These are phyloP conservation scores for Tethea ocularis DNA, from an alignment of 2,888 invertebrate species.

Conservation along the genomic window DNA sequence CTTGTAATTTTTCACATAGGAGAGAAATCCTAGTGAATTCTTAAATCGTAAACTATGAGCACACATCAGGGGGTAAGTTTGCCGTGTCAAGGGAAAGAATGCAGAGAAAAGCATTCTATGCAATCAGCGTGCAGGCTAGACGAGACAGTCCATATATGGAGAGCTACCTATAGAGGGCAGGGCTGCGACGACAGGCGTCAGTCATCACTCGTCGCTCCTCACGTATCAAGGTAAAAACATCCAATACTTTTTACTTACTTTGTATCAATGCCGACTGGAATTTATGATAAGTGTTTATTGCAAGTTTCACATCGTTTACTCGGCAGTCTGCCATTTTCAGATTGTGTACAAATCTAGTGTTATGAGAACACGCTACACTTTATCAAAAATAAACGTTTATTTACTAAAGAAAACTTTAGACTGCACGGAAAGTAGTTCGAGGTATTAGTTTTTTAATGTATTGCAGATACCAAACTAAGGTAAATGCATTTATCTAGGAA, in stretches of 20 bases:
- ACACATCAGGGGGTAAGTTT: conserved; percentile 23
- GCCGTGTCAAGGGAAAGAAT: conserved; percentile 32
- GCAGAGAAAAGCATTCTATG: conserved; percentile 36
- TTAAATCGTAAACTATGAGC: conserved; percentile 7
- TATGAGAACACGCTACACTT: background rate
- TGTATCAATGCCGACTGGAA: conserved; percentile 18
- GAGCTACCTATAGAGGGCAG: conserved; percentile 33
- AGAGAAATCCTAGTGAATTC: background rate
- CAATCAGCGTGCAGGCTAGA: conserved; percentile 40
- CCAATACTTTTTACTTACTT: conserved; percentile 12
- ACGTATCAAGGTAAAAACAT: conserved; percentile 25
- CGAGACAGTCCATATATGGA: conserved; percentile 45
- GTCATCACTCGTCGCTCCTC: conserved; percentile 21
- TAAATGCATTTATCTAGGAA: background rate
- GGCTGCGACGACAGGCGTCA: conserved; percentile 20
- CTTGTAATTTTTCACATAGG: background rate
- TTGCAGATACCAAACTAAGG: background rate
- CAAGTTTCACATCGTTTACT: conserved; percentile 6
- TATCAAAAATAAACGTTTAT: background rate
- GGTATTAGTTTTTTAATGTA: too few species aligned
- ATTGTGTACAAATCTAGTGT: background rate
- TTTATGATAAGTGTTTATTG: conserved; percentile 15
- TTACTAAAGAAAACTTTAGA: background rate
- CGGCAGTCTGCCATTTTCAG: background rate
- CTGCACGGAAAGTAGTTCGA: background rate